A percentile compares a stretch with the other conserved stretches of the same genome.
phyloP scores from a whole-genome alignment of 2,797 vertebrate species.

The Pseudomugil gertrudae region DNA sequence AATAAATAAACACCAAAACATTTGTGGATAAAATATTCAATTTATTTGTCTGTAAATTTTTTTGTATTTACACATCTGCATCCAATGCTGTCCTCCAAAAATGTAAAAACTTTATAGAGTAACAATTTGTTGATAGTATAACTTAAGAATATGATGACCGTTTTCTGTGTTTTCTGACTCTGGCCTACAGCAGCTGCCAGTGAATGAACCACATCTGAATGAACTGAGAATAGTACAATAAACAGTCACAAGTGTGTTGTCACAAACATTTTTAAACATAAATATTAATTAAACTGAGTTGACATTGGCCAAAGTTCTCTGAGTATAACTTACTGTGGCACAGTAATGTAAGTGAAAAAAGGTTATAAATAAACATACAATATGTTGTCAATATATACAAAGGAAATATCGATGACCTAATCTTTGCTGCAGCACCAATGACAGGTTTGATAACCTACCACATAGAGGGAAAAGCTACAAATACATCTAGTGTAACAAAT shows the following conservation, averaged over 20 bases:
- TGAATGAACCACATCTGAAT: slow-evolving; percentile 62
- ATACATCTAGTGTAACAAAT: slow-evolving; percentile 83
- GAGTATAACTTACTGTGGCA: slow-evolving; percentile 83
- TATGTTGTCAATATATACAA: slow-evolving; percentile 93
- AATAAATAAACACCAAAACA: slow-evolving; percentile 22
- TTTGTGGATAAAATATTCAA: slow-evolving; percentile 75
- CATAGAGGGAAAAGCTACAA: slow-evolving; percentile 75
- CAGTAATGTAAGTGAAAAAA: slow-evolving; percentile 76
- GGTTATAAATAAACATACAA: slow-evolving; percentile 86
- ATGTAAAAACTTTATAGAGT: slow-evolving; percentile 59
- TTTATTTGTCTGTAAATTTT: slow-evolving; percentile 81
- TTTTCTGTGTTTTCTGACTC: slow-evolving; percentile 68
- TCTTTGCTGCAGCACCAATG: slow-evolving; percentile 84
- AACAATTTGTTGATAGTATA: slow-evolving; percentile 76
- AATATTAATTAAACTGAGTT: slow-evolving; percentile 80
- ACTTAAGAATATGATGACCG: slow-evolving; percentile 76
- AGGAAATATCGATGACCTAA: slow-evolving; percentile 81
- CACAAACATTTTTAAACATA: slow-evolving; percentile 76
- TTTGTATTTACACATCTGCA: slow-evolving; percentile 82
- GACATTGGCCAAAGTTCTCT: slow-evolving; percentile 77
- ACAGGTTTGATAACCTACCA: slow-evolving; percentile 80
- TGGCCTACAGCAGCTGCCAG: slow-evolving; percentile 81
- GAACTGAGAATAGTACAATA: slow-evolving; percentile 57
- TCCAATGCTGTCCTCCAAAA: slow-evolving; percentile 63
- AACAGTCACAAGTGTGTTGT: slow-evolving; percentile 67